Base-by-base conservation (phyloP, 1,140 invertebrate genomes). In the Pseudomyrmex cubaensis region DNA sequence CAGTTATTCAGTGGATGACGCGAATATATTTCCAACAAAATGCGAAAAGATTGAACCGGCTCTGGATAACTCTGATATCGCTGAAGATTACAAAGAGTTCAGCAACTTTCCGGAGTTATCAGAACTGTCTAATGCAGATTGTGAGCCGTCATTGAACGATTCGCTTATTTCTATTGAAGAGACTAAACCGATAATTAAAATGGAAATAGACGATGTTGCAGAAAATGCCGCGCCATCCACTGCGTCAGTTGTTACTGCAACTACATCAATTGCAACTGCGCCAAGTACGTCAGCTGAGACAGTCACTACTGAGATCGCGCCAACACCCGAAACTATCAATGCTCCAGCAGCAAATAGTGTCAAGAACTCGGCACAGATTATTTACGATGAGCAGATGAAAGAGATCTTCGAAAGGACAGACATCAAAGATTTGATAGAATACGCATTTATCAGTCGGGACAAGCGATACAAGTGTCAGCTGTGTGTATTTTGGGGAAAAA, bases 401-500 rank as follows among this genome's bases (percentile, higher is more conserved):
- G 86, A 83, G 22, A 25, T 80, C 0, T 77, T 52, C 10, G 10
- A 1, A 8, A 67, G 54, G 0, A 61, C 86, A 22, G 72, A 59
- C 2, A 67, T 59, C 48, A 52, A 82, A 0, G n/a, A 64, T 46
- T 50, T 94, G 7, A 87, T 93, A 0, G 89, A 92, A 1, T 94
- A 94, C 9, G 69, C 87, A 0, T 93, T 90, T 89, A 77, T 66
- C 0, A 90, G 87, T 5, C 89, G 91, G 20, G 85, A 92, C 67
- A 94, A 86, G 48, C 35, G 35, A 35, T 95, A 95, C 61, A 91
- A 93, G 15, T 97, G 95, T 84, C 90, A 95, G 54, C 91, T 96
- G 3, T 97, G 97, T 89, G 72, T 89, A 0, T 96, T 95, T 83
- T 92, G 87, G 50, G 96, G 96, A 0, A 94, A 94, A 67, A 95